Conservation (phyloP, 2,888 invertebrate species). For the Diplazon laetatorius region DNA sequence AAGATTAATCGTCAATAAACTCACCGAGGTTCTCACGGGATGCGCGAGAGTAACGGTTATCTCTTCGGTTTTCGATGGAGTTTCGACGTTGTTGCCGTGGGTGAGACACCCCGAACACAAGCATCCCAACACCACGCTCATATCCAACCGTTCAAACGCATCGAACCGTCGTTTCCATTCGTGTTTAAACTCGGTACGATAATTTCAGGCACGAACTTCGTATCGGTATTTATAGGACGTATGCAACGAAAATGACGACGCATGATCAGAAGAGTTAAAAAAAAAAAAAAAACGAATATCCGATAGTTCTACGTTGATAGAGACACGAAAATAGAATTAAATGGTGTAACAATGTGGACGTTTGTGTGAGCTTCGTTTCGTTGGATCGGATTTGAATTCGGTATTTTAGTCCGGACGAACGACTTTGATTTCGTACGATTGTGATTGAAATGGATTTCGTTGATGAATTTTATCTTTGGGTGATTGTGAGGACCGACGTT, state of each 20-base stretch:
- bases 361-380: no score
- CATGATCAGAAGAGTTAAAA: background rate
- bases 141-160: background rate
- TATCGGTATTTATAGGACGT: background rate
- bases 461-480: no score
- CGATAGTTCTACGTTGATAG: no score
- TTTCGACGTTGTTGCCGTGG: background rate
- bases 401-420: no score
- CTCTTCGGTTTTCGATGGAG: background rate
- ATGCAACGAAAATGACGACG: background rate
- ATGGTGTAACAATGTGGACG: no score
- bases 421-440: no score
- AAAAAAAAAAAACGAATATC: no score
- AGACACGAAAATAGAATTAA: no score
- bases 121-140: background rate
- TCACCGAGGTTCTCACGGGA: slow-evolving; percentile 53
- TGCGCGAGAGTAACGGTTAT: slow-evolving; percentile 11
- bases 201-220: background rate
- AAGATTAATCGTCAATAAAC: slow-evolving; percentile 77
- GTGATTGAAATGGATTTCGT: no score
- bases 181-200: background rate
- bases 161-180: background rate
- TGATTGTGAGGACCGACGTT: no score
- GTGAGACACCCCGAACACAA: background rate
- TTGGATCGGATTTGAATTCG: no score